Base-by-base conservation (phyloP, 1,140 invertebrate species). In the Wiebesia pumilae region DNA sequence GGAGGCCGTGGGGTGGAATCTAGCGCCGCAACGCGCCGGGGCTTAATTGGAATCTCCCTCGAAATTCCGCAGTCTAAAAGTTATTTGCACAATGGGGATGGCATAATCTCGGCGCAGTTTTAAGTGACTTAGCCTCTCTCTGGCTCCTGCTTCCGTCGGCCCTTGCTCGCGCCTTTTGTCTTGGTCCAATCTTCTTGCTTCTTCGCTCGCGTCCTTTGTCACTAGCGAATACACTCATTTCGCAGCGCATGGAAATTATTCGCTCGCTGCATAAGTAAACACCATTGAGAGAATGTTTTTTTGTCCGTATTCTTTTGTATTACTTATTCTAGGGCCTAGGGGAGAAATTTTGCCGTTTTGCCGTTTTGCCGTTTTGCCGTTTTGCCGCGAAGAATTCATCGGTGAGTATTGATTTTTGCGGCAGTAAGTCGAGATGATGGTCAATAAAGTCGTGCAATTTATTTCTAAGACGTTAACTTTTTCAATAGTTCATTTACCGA, bases 71-170 rank as follows among this genome's bases (percentile, higher is more conserved):
- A 87, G 86, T 84, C 82, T 79, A 84, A 87, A 87, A 87, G 81
- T 87, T 87, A 84, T 87, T 87, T 84, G 81, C 86, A 81, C 81
- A 81, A 87, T 87, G 81, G 82, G 78, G 67, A 84, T 75, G 78
- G 81, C 75, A 87, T 83, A 87, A 87, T 87, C 86, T 87, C 86
- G 78, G 77, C 77, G 78, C 86, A 87, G 77, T 87, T 87, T 87
- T 84, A 87, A 87, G 77, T 87, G 86, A 87, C 82, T 84, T 84
- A 87, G 75, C 77, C 77, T 30, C 62, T 54, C 77, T 58, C 33
- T 33, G 40, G 30, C 35, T 40, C 71, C 58, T 43, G 54, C 75
- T 47, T 80, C 30, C 21, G 24, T 58, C 10, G 21, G 43, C 38
- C 30, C 6, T 69, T 24, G 3, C 40, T 6, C n/a, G 30, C 67